Evolutionary conservation across 1,140 invertebrate species (phyloP), one percentile per base, ranked within the genome.

Genomic region (Phymastichus coffea): DNA sequence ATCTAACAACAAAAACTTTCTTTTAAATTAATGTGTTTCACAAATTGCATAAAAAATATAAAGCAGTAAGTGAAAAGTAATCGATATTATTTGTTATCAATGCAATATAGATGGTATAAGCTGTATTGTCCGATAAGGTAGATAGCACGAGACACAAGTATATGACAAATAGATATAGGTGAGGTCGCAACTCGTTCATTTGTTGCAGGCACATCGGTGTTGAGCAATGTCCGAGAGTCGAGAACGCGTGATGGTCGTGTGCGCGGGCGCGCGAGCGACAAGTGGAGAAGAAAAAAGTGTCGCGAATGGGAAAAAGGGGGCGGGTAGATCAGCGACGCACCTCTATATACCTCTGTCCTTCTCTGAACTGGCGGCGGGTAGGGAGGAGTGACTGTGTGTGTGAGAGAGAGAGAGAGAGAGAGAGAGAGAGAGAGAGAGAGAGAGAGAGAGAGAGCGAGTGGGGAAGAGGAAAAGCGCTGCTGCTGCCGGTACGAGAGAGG

Each of bases 271-370:
- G 22, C 46, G 53, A 35, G 53, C 40, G 47, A 63, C 66, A 53
- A 56, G 54, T 61, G 51, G 61, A 48, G 52, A 59, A 19, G 49
- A 51, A 56, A 57, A 61, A 61, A 61, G 59, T 61, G 59, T 61
- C 59, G 52, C 59, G 59, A 61, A 61, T 61, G 52, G 20, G 59
- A 61, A 61, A 56, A 61, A 61, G 59, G 58, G 49, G 59, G 59
- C 59, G 59, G 59, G 52, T 55, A 48, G 57, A 56, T 17, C n/a
- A n/a, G 61, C 52, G 52, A 38, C 58, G 56, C 47, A 52, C 44
- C 46, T 33, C 6, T 33, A 12, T 33, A 33, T 33, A 33, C 28
- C 6, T 33, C 12, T 33, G 6, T 33, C n/a, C n/a, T n/a, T n/a
- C n/a, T n/a, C n/a, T n/a, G n/a, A n/a, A n/a, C n/a, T n/a, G 40